Base-by-base conservation (phyloP, 2,888 invertebrate genomes). In the Papilio elwesi region DNA sequence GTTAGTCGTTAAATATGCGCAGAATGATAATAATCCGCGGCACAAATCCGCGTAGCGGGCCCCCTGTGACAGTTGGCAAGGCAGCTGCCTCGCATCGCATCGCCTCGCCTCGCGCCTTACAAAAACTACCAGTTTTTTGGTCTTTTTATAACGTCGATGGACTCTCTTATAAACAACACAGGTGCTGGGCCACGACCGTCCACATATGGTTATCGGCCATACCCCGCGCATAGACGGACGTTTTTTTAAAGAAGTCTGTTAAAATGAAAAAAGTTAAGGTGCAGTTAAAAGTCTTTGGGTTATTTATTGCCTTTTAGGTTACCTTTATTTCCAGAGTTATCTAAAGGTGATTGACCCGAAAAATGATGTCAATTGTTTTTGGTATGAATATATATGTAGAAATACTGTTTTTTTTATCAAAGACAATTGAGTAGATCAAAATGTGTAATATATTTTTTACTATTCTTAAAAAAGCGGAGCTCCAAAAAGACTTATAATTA, bases 111-210 rank as follows among this genome's bases (percentile, higher is more conserved):
- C 91, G 90, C 93, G 91, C 88, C 87, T 88, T 85, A 92, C 88
- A 92, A 93, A 93, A 93, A 92, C 91, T 86, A 86, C 84, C 87
- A 88, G 89, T 92, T 93, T 93, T 92, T 93, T 89, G 84, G 85
- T 83, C 87, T 91, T 93, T 93, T 93, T 93, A 91, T 91, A 85
- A 85, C 83, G 83, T 83, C 84, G 87, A 88, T 87, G 89, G 90
- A 91, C 90, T 91, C 87, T 90, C 91, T 90, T 92, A 91, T 91
- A 93, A 91, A 92, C 92, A 92, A 93, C 93, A 93, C 93, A 93
- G 93, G 93, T 93, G 93, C 92, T 88, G 81, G 84, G 86, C 88
- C 88, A 90, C 90, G 89, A 89, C 89, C 87, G 83, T 90, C 90
- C 89, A 90, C 93, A 92, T 92, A 92, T 92, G 92, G 92, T 90